Evolutionary conservation across 1,140 invertebrate genomes (phyloP).

Genomic region (Drosophila repletoides): DNA sequence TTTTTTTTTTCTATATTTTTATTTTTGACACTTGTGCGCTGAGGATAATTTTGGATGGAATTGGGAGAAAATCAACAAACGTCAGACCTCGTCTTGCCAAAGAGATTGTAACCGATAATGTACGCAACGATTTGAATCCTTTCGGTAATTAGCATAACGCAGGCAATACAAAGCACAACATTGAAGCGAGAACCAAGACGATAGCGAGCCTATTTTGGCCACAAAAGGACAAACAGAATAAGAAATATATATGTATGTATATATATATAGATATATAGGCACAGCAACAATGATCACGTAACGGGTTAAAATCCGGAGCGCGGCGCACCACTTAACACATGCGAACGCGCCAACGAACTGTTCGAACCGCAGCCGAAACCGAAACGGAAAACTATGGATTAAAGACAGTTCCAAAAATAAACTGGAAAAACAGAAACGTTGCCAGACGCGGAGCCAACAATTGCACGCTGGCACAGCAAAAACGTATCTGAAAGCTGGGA

Average conservation of each 20-base stretch:
- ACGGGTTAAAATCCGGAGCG: background rate
- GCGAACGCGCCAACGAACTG: conserved; percentile 42
- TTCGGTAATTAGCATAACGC: conserved; percentile 82
- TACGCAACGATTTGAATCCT: conserved; percentile 78
- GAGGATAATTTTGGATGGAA: conserved; percentile 28
- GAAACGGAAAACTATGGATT: conserved; percentile 4
- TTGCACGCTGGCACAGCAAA: conserved; percentile 66
- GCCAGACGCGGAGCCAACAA: conserved; percentile 34
- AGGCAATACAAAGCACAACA: conserved; percentile 73
- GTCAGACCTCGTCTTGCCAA: conserved; percentile 69
- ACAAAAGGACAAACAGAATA: conserved; percentile 6
- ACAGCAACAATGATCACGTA: too few relatives aligned
- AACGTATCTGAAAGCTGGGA: conserved; percentile 79
- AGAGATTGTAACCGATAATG: conserved; percentile 82
- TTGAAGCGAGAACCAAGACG: conserved; percentile 63
- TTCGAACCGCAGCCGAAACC: conserved; percentile 20
- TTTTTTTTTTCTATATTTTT: background rate
- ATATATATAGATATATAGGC: too few relatives aligned
- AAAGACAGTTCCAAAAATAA: too few relatives aligned
- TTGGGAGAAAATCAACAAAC: conserved; percentile 43
- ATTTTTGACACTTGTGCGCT: conserved; percentile 12
- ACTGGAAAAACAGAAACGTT: conserved; percentile 43
- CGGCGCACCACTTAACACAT: conserved; percentile 32
- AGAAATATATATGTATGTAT: too few relatives aligned
- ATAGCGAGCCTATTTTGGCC: conserved; percentile 66